Conservation (phyloP, 2,113 vertebrate genomes). For the Mobula birostris region DNA sequence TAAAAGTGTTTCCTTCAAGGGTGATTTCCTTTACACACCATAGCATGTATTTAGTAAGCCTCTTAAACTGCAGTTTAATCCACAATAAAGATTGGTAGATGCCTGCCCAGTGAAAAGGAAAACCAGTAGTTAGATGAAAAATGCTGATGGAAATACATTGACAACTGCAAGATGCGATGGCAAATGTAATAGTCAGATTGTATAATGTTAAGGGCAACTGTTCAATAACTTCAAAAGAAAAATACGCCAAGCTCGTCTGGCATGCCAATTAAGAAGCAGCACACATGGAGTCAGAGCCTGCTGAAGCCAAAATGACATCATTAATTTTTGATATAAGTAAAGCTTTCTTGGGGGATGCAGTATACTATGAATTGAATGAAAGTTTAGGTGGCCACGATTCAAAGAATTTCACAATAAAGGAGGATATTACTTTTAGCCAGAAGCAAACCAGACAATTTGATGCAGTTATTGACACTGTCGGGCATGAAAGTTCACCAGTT, state of each 20-base stretch:
- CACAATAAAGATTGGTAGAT: conserved; percentile 32
- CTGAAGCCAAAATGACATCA: conserved; percentile 36
- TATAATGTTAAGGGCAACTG: background rate
- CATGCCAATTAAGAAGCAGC: conserved; percentile 18
- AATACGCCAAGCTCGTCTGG: background rate
- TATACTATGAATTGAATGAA: conserved; percentile 28
- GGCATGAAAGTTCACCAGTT: background rate
- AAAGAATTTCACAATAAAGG: conserved; percentile 32
- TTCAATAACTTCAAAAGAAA: conserved; percentile 24
- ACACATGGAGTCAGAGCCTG: background rate
- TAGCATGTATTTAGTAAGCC: conserved; percentile 22
- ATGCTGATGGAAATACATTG: background rate
- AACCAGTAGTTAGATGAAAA: conserved; percentile 17
- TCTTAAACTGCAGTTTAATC: background rate
- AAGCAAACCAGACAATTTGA: conserved; percentile 33
- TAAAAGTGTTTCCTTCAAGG: conserved; percentile 6
- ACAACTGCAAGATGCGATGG: conserved; percentile 6
- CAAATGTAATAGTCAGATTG: conserved; percentile 25
- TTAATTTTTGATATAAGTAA: conserved; percentile 31
- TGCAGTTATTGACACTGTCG: conserved; percentile 20
- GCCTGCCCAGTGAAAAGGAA: background rate
- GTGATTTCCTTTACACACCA: conserved; percentile 10
- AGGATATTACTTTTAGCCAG: conserved; percentile 34
- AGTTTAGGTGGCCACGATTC: conserved; percentile 22
- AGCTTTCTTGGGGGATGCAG: conserved; percentile 24